Evolutionary conservation across 2,888 invertebrate species (phyloP).

Genomic region (Rhamnusium bicolor): DNA sequence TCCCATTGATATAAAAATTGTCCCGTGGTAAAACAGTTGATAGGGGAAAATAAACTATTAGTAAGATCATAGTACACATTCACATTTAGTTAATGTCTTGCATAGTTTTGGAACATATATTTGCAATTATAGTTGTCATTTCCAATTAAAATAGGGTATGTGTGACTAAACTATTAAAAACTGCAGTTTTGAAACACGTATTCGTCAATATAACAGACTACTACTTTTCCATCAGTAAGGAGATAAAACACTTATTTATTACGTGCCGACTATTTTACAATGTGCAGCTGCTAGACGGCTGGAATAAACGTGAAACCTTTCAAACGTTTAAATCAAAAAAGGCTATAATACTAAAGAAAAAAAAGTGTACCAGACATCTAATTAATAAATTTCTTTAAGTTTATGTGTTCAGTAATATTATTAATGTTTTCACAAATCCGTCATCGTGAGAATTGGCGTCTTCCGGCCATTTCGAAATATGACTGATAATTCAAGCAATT

Average conservation of each 20-base stretch:
- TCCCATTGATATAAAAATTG: too few species aligned
- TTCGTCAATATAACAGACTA: constrained; percentile 45
- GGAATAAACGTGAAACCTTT: constrained; percentile 39
- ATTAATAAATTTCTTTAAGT: too few species aligned
- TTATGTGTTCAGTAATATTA: too few species aligned
- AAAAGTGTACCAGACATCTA: too few species aligned
- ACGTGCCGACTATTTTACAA: constrained; percentile 48
- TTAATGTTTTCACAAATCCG: too few species aligned
- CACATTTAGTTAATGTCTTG: not conserved
- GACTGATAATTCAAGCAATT: too few species aligned
- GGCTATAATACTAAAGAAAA: not conserved
- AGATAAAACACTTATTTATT: constrained; percentile 53
- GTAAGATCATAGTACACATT: not conserved
- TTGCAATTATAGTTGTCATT: constrained; percentile 25
- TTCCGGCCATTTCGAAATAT: too few species aligned
- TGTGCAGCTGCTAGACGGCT: constrained; percentile 30
- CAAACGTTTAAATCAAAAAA: constrained; percentile 32
- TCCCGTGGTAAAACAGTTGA: not conserved
- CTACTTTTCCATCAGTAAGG: constrained; percentile 47
- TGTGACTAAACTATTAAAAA: constrained; percentile 33
- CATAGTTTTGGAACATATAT: not conserved
- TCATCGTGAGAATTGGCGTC: too few species aligned
- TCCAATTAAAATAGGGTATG: constrained; percentile 31
- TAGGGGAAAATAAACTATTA: constrained; percentile 14
- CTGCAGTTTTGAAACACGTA: constrained; percentile 46